Evolutionary conservation across 2,888 invertebrate species (phyloP).

Genomic region (Epinotia brunnichana): DNA sequence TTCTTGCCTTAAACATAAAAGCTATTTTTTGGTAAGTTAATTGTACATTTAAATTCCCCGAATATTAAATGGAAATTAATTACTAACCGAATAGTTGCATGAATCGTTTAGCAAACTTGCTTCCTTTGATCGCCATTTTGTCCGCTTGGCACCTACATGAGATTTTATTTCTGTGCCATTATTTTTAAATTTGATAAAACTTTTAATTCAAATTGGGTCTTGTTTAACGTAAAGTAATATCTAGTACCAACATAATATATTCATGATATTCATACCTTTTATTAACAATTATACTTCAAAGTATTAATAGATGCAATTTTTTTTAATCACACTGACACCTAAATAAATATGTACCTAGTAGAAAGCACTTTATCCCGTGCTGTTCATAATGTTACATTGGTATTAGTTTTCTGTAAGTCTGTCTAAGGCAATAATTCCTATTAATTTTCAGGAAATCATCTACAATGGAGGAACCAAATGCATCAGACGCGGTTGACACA

Average conservation of each 20-base stretch:
- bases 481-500: neutral
- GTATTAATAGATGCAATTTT: too few species aligned
- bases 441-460: neutral
- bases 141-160: constrained; percentile 38
- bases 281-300: neutral
- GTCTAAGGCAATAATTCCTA: neutral
- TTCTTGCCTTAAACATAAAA: constrained; percentile 8
- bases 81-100: neutral
- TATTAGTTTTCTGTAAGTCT: neutral
- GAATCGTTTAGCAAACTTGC: constrained; percentile 18
- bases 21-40: constrained; percentile 7
- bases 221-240: too few species aligned
- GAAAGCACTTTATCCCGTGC: too few species aligned
- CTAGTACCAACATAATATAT: neutral
- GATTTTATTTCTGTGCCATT: constrained; percentile 21
- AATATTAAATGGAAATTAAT: neutral
- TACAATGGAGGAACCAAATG: constrained; percentile 11
- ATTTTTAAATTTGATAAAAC: neutral
- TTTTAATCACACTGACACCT: neutral
- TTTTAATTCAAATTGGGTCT: neutral
- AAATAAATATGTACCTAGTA: too few species aligned
- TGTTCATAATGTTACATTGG: too few species aligned
- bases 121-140: constrained; percentile 37
- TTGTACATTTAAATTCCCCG: neutral
- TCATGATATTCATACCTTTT: neutral